Conservation (phyloP, 2,888 invertebrate genomes). For the Chouioia cunea region DNA sequence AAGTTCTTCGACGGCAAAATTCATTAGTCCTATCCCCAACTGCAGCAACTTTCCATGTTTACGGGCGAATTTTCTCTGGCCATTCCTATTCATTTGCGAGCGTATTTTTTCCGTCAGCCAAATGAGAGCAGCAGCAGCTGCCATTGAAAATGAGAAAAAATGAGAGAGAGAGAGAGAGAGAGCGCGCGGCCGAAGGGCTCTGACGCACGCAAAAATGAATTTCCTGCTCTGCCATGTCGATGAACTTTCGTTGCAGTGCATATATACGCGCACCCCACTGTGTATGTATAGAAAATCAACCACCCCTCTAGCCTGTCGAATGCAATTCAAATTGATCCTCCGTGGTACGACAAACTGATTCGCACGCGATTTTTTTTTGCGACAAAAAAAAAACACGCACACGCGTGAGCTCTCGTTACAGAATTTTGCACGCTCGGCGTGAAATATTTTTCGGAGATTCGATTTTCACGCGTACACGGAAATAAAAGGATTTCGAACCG, state of each 20-base stretch:
- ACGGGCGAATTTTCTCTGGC: conserved; percentile 2
- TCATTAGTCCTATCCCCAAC: no score
- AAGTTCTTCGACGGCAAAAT: no score
- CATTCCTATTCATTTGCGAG: conserved; percentile 11
- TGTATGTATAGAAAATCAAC: conserved; percentile 37
- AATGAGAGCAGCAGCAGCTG: conserved; percentile 15
- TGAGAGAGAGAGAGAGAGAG: conserved; percentile 17
- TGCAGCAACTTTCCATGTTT: not conserved
- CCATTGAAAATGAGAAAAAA: conserved; percentile 28
- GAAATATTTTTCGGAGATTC: not conserved
- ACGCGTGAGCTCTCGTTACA: no score
- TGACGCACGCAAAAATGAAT: conserved; percentile 9
- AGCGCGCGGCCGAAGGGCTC: conserved; percentile 6
- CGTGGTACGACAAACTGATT: conserved; percentile 29
- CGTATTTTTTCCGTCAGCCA: conserved; percentile 5
- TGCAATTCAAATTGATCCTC: conserved; percentile 46
- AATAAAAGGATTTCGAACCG: no score
- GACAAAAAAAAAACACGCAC: conserved; percentile 3
- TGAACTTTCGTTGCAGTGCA: conserved; percentile 32
- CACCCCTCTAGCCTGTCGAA: conserved; percentile 25
- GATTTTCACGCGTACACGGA: no score
- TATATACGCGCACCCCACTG: not conserved
- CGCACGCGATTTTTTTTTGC: conserved; percentile 15
- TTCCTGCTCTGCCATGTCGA: conserved; percentile 35
- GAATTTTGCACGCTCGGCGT: no score